Conservation (phyloP, 1,140 invertebrate species). For the Scaptomyza pallida region DNA sequence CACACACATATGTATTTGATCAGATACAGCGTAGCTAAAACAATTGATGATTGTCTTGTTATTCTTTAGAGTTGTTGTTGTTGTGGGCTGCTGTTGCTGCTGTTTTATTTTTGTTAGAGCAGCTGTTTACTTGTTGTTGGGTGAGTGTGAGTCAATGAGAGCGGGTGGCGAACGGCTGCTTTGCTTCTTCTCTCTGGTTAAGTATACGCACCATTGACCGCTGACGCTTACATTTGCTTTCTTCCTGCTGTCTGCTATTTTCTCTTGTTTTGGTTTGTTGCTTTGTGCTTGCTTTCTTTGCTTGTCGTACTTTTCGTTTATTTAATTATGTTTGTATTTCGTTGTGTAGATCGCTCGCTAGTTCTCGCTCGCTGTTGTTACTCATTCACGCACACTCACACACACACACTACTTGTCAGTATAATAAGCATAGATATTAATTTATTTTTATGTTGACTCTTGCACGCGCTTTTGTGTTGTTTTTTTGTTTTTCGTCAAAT, state of each 20-base stretch:
- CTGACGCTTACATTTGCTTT: conserved; percentile 32
- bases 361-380: conserved; percentile 54
- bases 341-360: conserved; percentile 62
- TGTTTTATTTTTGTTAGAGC: conserved; percentile 28
- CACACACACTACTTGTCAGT: conserved; percentile 9
- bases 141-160: conserved; percentile 58
- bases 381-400: conserved; percentile 47
- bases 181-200: conserved; percentile 27
- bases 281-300: conserved; percentile 62
- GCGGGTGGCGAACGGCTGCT: conserved; percentile 22
- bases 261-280: conserved; percentile 81
- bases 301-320: conserved; percentile 67
- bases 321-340: conserved; percentile 33
- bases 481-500: conserved; percentile 44
- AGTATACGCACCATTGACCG: conserved; percentile 75
- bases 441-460: conserved; percentile 54
- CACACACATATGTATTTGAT: conserved; percentile 14
- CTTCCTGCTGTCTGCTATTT: conserved; percentile 23
- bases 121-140: conserved; percentile 40
- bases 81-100: conserved; percentile 18
- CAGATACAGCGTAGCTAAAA: conserved; percentile 48
- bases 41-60: conserved; percentile 65
- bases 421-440: conserved; percentile 37
- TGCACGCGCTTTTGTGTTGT: conserved; percentile 62
- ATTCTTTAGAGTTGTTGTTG: conserved; percentile 38